Base-by-base conservation (phyloP, 2,113 vertebrate genomes). In the Paraplagusia blochii region DNA sequence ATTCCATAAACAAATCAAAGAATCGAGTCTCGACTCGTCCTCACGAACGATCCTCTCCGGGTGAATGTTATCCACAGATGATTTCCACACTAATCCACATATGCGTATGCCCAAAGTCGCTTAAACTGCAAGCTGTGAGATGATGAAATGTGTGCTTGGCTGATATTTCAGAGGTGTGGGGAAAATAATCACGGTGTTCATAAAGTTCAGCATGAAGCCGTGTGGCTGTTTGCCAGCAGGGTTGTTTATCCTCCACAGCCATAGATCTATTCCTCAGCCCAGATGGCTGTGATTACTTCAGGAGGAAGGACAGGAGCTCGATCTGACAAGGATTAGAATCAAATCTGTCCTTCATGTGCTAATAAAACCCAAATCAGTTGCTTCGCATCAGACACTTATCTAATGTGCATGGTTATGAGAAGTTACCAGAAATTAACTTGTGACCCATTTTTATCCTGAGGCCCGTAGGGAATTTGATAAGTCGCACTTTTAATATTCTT, bases 101-200 rank as follows among this genome's bases (percentile, higher is more conserved):
- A 62, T 49, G 10, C 57, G 47, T 58, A 60, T 50, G 55, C 53
- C 72, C 72, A 18, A 56, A 78, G 64, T 76, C 61, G 55, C 66
- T 71, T 49, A 66, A 16, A 60, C 49, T 74, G 66, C 75, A 78
- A 80, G 76, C 80, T 85, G 82, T 80, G 80, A 76, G 65, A 60
- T 53, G 71, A 60, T 69, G 53, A 75, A 71, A 38, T 33, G 52
- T 56, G 46, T 39, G 43, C 45, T 22, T 22, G 46, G 7, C 1
- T 17, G 13, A 7, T 17, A 10, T 18, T 34, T 51, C 39, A 13
- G 44, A 63, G 65, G 67, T 66, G 42, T 54, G 63, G 56, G 66
- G 72, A 55, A 69, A 50, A 66, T 61, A 66, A 72, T 85, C 63
- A 35, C 58, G 60, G 36, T 13, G 52, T 58, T 66, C 36, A 19